A percentile compares a stretch with the other conserved stretches of the same genome.
Evolutionary conservation across 2,797 vertebrate species (phyloP).

Genomic region (Sebastes matsubarae): DNA sequence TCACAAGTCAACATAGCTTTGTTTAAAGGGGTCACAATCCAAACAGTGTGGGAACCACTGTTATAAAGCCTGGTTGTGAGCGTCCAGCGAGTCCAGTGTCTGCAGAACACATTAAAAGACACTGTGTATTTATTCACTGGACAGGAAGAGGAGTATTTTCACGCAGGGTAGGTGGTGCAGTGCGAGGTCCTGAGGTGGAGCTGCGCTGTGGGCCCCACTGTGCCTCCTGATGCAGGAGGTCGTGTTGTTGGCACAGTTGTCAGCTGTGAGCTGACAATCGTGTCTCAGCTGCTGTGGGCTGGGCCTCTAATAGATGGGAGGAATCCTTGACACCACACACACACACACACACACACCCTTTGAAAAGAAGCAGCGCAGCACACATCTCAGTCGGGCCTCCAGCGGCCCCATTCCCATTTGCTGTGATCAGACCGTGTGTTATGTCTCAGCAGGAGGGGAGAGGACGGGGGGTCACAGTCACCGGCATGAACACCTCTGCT

Average conservation of each 20-base stretch:
- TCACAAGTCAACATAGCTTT: neutral
- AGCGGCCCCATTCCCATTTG: conserved; percentile 65
- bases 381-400: conserved; percentile 49
- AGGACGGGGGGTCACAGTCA: conserved; percentile 12
- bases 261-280: conserved; percentile 77
- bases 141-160: neutral
- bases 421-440: conserved; percentile 74
- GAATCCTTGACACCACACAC: conserved; percentile 64
- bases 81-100: neutral
- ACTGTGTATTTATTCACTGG: neutral
- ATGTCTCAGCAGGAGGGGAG: conserved; percentile 48
- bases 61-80: neutral
- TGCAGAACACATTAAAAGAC: neutral
- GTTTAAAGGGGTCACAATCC: neutral
- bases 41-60: neutral
- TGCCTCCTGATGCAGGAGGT: conserved; percentile 42
- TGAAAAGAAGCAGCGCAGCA: conserved; percentile 26
- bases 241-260: conserved; percentile 84
- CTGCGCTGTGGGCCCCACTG: conserved; percentile 30
- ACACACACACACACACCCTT: conserved; percentile 26
- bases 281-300: conserved; percentile 89
- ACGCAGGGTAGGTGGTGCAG: conserved; percentile 20
- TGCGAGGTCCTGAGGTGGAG: conserved; percentile 38
- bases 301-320: conserved; percentile 70
- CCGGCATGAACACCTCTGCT: conserved; percentile 61